Conservation (phyloP, 2,113 vertebrate species). For the Carettochelys insculpta region DNA sequence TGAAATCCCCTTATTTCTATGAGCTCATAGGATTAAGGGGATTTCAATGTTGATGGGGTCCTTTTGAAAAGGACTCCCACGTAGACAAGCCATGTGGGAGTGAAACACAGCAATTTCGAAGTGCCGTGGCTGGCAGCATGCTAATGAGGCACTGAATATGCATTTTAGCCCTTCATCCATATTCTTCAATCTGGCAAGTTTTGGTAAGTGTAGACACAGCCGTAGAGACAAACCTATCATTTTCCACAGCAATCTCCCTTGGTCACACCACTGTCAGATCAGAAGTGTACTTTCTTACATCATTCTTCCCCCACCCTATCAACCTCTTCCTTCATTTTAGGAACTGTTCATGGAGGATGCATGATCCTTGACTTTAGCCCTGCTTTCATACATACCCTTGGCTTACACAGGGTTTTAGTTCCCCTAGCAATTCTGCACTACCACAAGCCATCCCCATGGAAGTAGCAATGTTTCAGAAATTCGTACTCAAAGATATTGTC, state of each 20-base stretch:
- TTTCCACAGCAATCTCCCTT: not conserved
- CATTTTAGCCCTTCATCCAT: too few relatives aligned
- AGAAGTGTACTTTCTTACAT: not conserved
- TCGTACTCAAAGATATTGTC: not conserved
- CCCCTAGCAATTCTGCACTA: not conserved
- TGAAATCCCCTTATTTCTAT: too few relatives aligned
- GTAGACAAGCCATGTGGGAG: too few relatives aligned
- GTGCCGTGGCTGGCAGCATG: too few relatives aligned
- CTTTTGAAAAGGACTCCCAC: too few relatives aligned
- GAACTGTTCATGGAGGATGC: not conserved
- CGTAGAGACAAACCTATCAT: rapidly evolving
- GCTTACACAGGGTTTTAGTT: not conserved
- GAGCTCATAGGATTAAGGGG: too few relatives aligned
- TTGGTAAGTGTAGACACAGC: too few relatives aligned
- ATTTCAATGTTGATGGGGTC: too few relatives aligned
- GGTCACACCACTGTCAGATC: not conserved
- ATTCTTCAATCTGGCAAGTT: too few relatives aligned
- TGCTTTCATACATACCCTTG: not conserved
- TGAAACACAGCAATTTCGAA: too few relatives aligned
- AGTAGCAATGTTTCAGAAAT: not conserved
- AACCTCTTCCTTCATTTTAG: not conserved
- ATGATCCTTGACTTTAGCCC: not conserved
- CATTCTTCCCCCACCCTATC: not conserved
- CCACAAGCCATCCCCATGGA: not conserved
- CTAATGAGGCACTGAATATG: too few relatives aligned